Percentiles rank a stretch among this genome's conserved stretches.
Evolutionary conservation across 2,888 invertebrate genomes (phyloP).

Genomic region (Tenthredo livida): DNA sequence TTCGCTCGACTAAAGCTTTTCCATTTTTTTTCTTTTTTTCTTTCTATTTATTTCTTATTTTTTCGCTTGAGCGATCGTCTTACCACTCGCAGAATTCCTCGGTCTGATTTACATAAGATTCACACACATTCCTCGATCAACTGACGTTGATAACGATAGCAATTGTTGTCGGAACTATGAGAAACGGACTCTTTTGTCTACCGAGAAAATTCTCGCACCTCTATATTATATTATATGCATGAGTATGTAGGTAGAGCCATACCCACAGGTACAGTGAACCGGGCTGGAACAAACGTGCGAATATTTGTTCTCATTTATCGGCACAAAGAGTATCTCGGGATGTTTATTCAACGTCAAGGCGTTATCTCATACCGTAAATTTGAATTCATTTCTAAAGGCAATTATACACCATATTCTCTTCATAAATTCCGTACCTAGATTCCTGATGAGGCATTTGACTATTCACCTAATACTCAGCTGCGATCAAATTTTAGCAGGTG

Average conservation of each 20-base stretch:
- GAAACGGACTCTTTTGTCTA: slow-evolving; percentile 23
- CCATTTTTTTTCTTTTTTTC: neutral
- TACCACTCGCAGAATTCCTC: neutral
- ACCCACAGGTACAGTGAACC: neutral
- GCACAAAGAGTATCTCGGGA: slow-evolving; percentile 12
- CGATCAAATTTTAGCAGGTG: neutral
- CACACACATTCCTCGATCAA: slow-evolving; percentile 37
- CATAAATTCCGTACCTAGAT: slow-evolving; percentile 21
- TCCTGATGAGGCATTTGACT: neutral
- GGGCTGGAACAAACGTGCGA: slow-evolving; percentile 20
- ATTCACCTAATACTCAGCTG: neutral
- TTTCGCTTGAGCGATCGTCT: neutral
- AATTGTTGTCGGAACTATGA: slow-evolving; percentile 23
- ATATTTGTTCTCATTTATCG: slow-evolving; percentile 22
- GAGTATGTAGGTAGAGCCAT: neutral
- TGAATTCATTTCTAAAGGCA: neutral
- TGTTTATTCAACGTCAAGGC: slow-evolving; percentile 40
- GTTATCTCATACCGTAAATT: neutral
- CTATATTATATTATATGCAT: neutral
- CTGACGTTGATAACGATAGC: slow-evolving; percentile 15
- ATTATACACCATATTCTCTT: neutral
- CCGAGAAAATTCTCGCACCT: slow-evolving; percentile 24
- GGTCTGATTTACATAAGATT: slow-evolving; percentile 23
- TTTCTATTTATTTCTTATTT: neutral
- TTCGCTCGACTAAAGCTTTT: neutral